Percentiles rank a stretch among this genome's conserved stretches.
These are phyloP conservation scores for Gymnoscopelus braueri DNA, from an alignment of 2,797 vertebrate genomes.

Conservation along the genomic window DNA sequence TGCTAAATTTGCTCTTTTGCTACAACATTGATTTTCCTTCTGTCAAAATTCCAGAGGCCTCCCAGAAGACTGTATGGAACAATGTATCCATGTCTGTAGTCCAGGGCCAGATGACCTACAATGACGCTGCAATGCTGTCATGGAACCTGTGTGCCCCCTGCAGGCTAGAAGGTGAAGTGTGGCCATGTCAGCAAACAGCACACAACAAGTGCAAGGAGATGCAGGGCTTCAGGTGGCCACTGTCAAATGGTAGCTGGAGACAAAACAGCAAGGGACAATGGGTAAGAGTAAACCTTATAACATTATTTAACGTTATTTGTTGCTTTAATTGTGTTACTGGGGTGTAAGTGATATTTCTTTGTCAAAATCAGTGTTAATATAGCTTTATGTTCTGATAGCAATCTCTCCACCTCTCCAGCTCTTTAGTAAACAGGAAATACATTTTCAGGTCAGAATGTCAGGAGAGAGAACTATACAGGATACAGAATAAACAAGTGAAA, in stretches of 20 bases:
- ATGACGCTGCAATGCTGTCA: slow-evolving; percentile 41
- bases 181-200: slow-evolving; percentile 77
- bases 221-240: slow-evolving; percentile 41
- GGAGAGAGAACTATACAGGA: no score
- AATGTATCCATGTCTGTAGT: slow-evolving; percentile 67
- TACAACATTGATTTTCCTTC: background rate
- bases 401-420: no score
- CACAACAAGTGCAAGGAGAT: slow-evolving; percentile 55
- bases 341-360: no score
- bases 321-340: background rate
- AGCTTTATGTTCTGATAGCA: no score
- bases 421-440: no score
- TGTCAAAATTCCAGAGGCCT: slow-evolving; percentile 50
- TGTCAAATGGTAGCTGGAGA: slow-evolving; percentile 52
- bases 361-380: no score
- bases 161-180: slow-evolving; percentile 74
- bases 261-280: slow-evolving; percentile 64
- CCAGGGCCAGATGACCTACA: slow-evolving; percentile 31
- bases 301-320: background rate
- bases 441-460: no score
- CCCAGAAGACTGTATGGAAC: slow-evolving; percentile 52
- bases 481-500: no score
- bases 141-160: slow-evolving; percentile 86
- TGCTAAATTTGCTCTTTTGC: no score
- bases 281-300: slow-evolving; percentile 60